A percentile compares a stretch with the other conserved stretches of the same genome.
These are phyloP conservation scores for Carassius auratus DNA, from an alignment of 2,113 vertebrate genomes.

Conservation along the genomic window DNA sequence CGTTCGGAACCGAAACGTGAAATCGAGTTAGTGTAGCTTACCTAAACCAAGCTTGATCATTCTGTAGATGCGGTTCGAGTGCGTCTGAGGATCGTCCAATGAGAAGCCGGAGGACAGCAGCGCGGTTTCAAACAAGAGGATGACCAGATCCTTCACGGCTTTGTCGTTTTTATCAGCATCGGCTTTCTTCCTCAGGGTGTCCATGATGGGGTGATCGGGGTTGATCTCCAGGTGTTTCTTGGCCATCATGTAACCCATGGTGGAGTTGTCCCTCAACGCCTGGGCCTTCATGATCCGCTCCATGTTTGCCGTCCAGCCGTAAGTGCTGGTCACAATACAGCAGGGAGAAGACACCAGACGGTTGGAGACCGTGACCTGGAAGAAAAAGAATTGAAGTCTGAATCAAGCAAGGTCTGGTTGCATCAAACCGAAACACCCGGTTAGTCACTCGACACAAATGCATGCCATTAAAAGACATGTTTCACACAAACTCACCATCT, in stretches of 20 bases:
- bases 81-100: conserved; percentile 92
- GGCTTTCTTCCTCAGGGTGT: conserved; percentile 88
- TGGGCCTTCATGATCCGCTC: conserved; percentile 97
- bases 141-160: conserved; percentile 93
- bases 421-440: too few species aligned
- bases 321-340: conserved; percentile 94
- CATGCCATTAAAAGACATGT: too few species aligned
- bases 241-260: conserved; percentile 92
- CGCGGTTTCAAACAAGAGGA: conserved; percentile 90
- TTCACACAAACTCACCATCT: conserved; percentile 45
- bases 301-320: conserved; percentile 95
- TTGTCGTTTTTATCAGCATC: conserved; percentile 94
- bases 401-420: too few species aligned
- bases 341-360: conserved; percentile 92
- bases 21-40: conserved; percentile 52
- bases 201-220: conserved; percentile 90
- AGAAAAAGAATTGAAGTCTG: too few species aligned
- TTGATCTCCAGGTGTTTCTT: conserved; percentile 97
- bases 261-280: conserved; percentile 90
- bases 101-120: conserved; percentile 94
- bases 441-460: too few species aligned
- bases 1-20: background rate
- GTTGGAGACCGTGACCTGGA: conserved; percentile 90
- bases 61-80: conserved; percentile 93
- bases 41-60: conserved; percentile 97